Evolutionary conservation across 2,797 vertebrate genomes (phyloP).

Genomic region (Enteromius treurensis): DNA sequence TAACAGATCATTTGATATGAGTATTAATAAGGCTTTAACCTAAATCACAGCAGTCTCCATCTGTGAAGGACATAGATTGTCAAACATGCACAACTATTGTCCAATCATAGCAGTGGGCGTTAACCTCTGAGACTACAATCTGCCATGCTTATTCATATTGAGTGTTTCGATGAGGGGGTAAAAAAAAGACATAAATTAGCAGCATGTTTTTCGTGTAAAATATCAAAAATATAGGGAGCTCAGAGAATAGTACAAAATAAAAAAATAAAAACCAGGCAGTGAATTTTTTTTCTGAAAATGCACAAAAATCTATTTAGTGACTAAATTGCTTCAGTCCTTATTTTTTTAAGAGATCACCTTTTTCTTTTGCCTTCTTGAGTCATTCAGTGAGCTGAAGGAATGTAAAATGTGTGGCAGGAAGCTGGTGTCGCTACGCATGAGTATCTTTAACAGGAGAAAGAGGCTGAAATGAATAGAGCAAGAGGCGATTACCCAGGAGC

Average conservation of each 20-base stretch:
- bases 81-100: not conserved
- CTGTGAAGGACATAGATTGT: not conserved
- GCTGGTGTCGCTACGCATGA: constrained; percentile 15
- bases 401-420: constrained; percentile 20
- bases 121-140: not conserved
- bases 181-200: not conserved
- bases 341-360: not conserved
- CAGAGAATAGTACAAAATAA: not conserved
- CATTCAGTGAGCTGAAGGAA: not conserved
- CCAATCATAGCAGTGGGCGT: not conserved
- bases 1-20: not conserved
- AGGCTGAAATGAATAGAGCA: constrained; percentile 18
- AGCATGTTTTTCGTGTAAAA: not conserved
- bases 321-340: not conserved
- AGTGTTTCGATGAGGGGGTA: not conserved
- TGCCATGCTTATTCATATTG: not conserved
- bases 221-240: not conserved
- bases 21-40: not conserved
- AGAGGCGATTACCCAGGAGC: constrained; percentile 34
- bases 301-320: not conserved
- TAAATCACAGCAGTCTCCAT: not conserved
- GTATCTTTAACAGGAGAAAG: constrained; percentile 26
- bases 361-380: constrained; percentile 12
- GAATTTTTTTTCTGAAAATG: not conserved
- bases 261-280: not conserved